Base-by-base conservation (phyloP, 2,113 vertebrate genomes). In the Thomomys bottae region DNA sequence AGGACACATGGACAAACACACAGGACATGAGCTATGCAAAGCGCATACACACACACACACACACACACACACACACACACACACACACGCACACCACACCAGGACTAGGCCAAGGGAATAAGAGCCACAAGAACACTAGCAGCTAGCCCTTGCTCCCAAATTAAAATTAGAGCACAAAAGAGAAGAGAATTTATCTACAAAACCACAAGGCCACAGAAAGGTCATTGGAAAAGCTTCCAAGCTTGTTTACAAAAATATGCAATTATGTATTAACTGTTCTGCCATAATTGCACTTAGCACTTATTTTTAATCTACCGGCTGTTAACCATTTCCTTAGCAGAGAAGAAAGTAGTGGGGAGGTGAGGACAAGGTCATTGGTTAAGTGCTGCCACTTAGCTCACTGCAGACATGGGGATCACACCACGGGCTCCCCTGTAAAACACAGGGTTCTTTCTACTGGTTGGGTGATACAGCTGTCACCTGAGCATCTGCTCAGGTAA, bases 151-250 rank as follows among this genome's bases (percentile, higher is more conserved):
- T 8, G 36, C 26, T 93, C 91, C 95, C 93, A 97, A 97, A 96
- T 97, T 97, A 97, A 97, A 97, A 93, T 87, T 64, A 79, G 94
- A 93, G 84, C 28, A 76, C 95, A 97, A 98, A 96, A 96, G 91
- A 94, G 75, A 96, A 92, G 85, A 92, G 93, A 94, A 97, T 97
- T 97, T 95, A 95, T 97, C 95, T 97, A 94, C 82, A 30, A 95
- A 96, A 94, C 96, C 96, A 87, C 96, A 96, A 96, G 97, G 97
- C 94, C 94, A 94, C 94, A 93, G 95, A 96, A 94, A 97, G 96
- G 97, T 96, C 96, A 92, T 8, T 86, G 91, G 91, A 87, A 94
- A 94, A 96, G 87, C 66, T 81, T 92, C 93, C 84, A 88, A 72
- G 82, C 96, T 97, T 94, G 90, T 97, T 97, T 97, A 96, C 80